These are phyloP conservation scores for Pachypanchax playfairii DNA, from an alignment of 2,113 vertebrate species.

Conservation along the genomic window DNA sequence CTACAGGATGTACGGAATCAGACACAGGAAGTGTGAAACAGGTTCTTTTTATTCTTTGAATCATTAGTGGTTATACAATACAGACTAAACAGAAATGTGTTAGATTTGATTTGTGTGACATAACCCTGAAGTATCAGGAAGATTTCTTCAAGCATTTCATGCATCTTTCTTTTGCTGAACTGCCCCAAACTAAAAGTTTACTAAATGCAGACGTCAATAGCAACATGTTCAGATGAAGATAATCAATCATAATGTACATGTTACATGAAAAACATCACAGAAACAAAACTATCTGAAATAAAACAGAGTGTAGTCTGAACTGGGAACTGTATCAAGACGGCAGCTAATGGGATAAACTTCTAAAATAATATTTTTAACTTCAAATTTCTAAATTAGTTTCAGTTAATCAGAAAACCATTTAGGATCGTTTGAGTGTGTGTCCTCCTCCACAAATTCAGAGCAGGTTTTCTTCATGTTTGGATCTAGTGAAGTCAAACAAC, in stretches of 20 bases:
- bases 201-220: conserved; percentile 4
- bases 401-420: too few species aligned
- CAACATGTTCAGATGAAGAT: conserved; percentile 14
- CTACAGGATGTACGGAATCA: conserved; percentile 5
- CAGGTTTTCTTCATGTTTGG: too few species aligned
- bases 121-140: background rate
- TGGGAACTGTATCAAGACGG: too few species aligned
- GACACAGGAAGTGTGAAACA: conserved; percentile 54
- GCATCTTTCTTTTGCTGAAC: conserved; percentile 8
- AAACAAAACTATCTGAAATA: too few species aligned
- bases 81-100: conserved; percentile 32
- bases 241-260: conserved; percentile 55
- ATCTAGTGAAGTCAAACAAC: too few species aligned
- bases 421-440: too few species aligned
- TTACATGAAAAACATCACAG: conserved; percentile 42
- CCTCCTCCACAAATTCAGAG: too few species aligned
- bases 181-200: background rate
- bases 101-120: too few species aligned
- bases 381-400: too few species aligned
- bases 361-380: too few species aligned
- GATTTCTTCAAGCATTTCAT: conserved; percentile 1
- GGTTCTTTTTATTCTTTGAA: conserved; percentile 69
- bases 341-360: too few species aligned
- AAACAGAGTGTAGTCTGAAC: too few species aligned
- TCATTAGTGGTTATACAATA: conserved; percentile 75